Percentiles rank a stretch among this genome's conserved stretches.
These are phyloP conservation scores for Pogonocichla stellata DNA, from an alignment of 2,113 vertebrate genomes.

Conservation along the genomic window DNA sequence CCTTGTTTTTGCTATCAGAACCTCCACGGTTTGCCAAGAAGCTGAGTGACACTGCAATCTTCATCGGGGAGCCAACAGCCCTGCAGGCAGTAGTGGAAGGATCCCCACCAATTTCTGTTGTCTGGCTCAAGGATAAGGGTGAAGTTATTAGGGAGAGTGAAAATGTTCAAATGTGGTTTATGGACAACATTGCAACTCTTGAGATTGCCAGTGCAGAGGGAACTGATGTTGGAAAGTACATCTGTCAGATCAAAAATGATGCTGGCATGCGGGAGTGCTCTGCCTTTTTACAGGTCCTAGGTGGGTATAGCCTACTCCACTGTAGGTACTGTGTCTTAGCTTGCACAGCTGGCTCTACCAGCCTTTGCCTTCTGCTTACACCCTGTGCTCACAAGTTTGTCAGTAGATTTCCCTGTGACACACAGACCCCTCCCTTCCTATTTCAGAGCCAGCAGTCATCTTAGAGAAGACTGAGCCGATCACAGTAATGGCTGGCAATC, in stretches of 20 bases:
- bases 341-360: background rate
- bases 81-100: constrained; percentile 89
- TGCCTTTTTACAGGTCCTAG: constrained; percentile 89
- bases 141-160: constrained; percentile 91
- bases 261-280: constrained; percentile 94
- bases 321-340: background rate
- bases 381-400: background rate
- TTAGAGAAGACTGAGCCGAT: constrained; percentile 91
- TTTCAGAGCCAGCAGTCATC: constrained; percentile 93
- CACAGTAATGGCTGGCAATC: constrained; percentile 89
- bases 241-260: constrained; percentile 92
- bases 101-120: constrained; percentile 88
- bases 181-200: constrained; percentile 85
- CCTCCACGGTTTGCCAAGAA: constrained; percentile 92
- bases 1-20: constrained; percentile 79
- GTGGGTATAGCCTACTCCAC: constrained; percentile 77
- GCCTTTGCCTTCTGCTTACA: background rate
- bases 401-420: background rate
- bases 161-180: constrained; percentile 86
- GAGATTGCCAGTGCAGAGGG: constrained; percentile 82
- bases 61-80: constrained; percentile 84
- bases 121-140: constrained; percentile 95
- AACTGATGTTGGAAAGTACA: constrained; percentile 87
- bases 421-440: constrained; percentile 50
- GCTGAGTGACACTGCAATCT: constrained; percentile 85